A percentile compares a stretch with the other conserved stretches of the same genome.
These are phyloP conservation scores for Kryptopterus vitreolus DNA, from an alignment of 2,797 vertebrate genomes.

Conservation along the genomic window DNA sequence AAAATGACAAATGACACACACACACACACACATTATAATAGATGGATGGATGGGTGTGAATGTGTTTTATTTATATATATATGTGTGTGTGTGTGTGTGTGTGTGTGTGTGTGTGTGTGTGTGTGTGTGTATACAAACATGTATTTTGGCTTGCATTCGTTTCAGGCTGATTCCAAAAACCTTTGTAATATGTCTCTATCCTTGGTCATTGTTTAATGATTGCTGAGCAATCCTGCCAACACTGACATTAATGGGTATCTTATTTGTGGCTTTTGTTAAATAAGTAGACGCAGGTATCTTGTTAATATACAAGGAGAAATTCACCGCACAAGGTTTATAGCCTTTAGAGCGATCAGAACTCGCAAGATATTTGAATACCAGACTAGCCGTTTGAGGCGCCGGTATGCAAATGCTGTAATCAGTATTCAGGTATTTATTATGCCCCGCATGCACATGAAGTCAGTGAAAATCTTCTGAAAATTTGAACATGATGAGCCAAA, in stretches of 20 bases:
- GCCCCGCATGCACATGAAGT: background rate
- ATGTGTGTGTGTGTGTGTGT: too few species aligned
- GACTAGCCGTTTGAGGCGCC: background rate
- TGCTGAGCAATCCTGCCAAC: background rate
- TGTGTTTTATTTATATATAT: too few species aligned
- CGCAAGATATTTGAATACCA: slow-evolving; percentile 14
- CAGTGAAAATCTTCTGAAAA: slow-evolving; percentile 17
- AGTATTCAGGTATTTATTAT: slow-evolving; percentile 23
- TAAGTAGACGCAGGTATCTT: background rate
- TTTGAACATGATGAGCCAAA: background rate
- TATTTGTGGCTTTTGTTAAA: background rate
- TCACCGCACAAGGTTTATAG: background rate
- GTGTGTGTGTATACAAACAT: too few species aligned
- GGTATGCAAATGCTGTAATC: slow-evolving; percentile 12
- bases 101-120: too few species aligned
- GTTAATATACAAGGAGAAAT: background rate
- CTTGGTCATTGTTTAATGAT: background rate
- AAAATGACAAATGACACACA: too few species aligned
- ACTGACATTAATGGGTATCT: background rate
- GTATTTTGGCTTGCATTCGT: background rate
- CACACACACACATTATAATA: too few species aligned
- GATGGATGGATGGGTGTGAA: too few species aligned
- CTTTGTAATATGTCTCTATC: background rate
- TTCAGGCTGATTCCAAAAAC: background rate
- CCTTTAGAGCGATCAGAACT: background rate